Evolutionary conservation across 2,797 vertebrate species (phyloP).

Genomic region (Eulemur coronatus): DNA sequence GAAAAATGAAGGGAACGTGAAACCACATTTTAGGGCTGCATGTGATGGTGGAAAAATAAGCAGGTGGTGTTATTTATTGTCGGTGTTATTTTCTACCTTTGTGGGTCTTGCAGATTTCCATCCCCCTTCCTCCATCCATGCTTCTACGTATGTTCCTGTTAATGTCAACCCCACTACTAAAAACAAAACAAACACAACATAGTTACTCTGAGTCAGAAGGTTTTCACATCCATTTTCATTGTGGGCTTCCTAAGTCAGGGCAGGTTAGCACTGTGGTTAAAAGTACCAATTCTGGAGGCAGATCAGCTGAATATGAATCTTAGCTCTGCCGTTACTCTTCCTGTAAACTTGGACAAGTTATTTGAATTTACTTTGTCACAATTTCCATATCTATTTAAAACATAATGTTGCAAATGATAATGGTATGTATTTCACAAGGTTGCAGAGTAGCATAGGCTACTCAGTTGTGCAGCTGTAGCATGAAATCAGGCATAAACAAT

Average conservation of each 20-base stretch:
- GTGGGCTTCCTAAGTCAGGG: not conserved
- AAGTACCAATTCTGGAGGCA: not conserved
- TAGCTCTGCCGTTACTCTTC: not conserved
- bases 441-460: not conserved
- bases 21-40: not conserved
- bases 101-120: not conserved
- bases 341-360: not conserved
- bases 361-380: not conserved
- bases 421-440: not conserved
- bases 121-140: not conserved
- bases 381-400: not conserved
- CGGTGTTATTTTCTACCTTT: conserved; percentile 32
- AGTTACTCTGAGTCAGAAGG: not conserved
- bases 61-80: not conserved
- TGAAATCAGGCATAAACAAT: not conserved
- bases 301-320: not conserved
- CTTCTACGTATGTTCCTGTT: conserved; percentile 13
- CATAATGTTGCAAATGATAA: not conserved
- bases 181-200: not conserved
- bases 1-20: conserved; percentile 45
- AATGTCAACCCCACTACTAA: not conserved
- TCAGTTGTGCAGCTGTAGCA: not conserved
- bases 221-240: not conserved
- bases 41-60: not conserved
- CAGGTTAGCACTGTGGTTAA: not conserved